Evolutionary conservation across 1,140 invertebrate genomes (phyloP).

Genomic region (Theocolax elegans): DNA sequence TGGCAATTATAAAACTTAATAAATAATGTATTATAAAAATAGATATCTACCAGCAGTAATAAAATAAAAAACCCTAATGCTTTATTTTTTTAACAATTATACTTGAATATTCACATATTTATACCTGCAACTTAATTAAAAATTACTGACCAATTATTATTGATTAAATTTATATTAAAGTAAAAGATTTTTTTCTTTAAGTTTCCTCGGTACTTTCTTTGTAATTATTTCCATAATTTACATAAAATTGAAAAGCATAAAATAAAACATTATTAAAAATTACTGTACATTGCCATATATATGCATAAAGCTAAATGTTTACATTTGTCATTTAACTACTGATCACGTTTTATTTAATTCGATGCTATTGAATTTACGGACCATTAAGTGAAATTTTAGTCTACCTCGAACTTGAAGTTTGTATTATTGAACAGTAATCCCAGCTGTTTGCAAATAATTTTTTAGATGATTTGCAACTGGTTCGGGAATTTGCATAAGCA

Average conservation of each 20-base stretch:
- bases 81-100: too few relatives aligned
- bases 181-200: too few relatives aligned
- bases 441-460: constrained; percentile 63
- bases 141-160: constrained; percentile 10
- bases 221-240: too few relatives aligned
- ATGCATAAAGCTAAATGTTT: background rate
- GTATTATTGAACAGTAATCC: constrained; percentile 60
- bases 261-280: constrained; percentile 12
- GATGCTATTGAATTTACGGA: constrained; percentile 58
- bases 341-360: constrained; percentile 56
- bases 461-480: constrained; percentile 60
- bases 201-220: too few relatives aligned
- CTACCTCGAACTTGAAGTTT: constrained; percentile 52
- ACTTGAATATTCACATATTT: constrained; percentile 17
- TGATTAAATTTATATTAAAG: background rate
- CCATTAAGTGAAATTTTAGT: constrained; percentile 56
- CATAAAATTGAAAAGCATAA: background rate
- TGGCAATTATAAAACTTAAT: constrained; percentile 1
- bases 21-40: constrained; percentile 10
- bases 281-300: constrained; percentile 10
- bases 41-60: background rate
- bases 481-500: constrained; percentile 68
- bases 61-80: too few relatives aligned
- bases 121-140: too few relatives aligned
- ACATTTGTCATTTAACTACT: constrained; percentile 10